Evolutionary conservation across 2,113 vertebrate species (phyloP).

Genomic region (Emydocephalus ijimae): DNA sequence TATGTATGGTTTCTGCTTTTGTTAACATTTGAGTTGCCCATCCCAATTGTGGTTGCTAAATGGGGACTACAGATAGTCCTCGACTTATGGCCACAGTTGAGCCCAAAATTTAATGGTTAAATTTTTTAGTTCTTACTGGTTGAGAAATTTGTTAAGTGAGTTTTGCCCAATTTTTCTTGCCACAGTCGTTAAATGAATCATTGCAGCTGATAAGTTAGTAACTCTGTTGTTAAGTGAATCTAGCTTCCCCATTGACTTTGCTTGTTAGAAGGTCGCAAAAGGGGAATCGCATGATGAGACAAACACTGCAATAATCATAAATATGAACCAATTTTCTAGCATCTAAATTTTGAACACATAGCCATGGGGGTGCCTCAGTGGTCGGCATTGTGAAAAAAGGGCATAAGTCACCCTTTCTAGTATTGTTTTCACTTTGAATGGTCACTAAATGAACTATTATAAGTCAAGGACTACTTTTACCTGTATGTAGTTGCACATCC

Average conservation of each 20-base stretch:
- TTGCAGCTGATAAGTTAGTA: not conserved
- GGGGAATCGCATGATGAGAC: not conserved
- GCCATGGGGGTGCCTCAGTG: not conserved
- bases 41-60: not conserved
- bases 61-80: not conserved
- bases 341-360: not conserved
- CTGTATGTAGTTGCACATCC: not conserved
- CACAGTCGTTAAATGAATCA: not conserved
- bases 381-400: not conserved
- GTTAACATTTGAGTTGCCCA: not conserved
- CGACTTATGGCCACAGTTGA: not conserved
- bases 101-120: not conserved
- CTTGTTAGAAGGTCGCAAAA: not conserved
- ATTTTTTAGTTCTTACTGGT: too few species aligned
- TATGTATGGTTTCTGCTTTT: not conserved
- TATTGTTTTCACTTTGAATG: not conserved
- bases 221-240: not conserved
- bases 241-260: not conserved
- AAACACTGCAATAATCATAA: not conserved
- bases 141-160: not conserved
- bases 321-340: not conserved
- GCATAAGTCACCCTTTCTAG: not conserved
- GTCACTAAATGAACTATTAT: not conserved
- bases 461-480: not conserved
- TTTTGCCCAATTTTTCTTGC: not conserved